Base-by-base conservation (phyloP, 2,797 vertebrate genomes). In the Sparus aurata region DNA sequence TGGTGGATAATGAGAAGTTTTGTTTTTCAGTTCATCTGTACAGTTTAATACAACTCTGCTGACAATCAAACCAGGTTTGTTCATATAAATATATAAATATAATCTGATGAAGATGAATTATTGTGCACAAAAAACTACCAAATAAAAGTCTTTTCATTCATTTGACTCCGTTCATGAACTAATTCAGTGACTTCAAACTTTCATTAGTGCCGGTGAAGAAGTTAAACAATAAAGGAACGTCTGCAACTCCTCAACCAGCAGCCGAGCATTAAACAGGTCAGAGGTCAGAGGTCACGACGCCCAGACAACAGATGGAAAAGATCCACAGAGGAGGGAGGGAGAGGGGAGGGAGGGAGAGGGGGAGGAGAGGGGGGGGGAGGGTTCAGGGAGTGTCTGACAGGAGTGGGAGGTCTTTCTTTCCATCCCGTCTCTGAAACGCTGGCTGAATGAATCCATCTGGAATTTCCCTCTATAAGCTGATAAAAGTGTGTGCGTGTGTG, bases 381-480 rank as follows among this genome's bases (percentile, higher is more conserved):
- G 15, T 55, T 76, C 57, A 57, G 60, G 70, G 79, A 76, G 64
- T 3, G 65, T 57, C 75, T 79, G 64, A 73, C 55, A 52, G 58
- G 80, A 90, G 83, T 82, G 85, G 76, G 86, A 84, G 77, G 73
- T 77, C 84, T 43, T n/a, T 73, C 54, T 46, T 34, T 65, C 41
- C 34, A 54, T 60, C 57, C 53, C 12, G 0, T 71, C 81, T 86
- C 53, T 38, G 50, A 77, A 54, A 66, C 38, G 0, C 64, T 59
- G 79, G n/a, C 75, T 77, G 78, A 85, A 86, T 77, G 69, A 86
- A 87, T 67, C 74, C 85, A 87, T 74, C 79, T 84, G 85, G 87
- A 87, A 73, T 82, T 86, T 83, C 85, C 83, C 61, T 82, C 72
- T 34, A 83, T 45, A 79, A 60, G 53, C 73, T 27, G 22, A 70